Conservation (phyloP, 2,888 invertebrate genomes). For the Epicampocera succincta region DNA sequence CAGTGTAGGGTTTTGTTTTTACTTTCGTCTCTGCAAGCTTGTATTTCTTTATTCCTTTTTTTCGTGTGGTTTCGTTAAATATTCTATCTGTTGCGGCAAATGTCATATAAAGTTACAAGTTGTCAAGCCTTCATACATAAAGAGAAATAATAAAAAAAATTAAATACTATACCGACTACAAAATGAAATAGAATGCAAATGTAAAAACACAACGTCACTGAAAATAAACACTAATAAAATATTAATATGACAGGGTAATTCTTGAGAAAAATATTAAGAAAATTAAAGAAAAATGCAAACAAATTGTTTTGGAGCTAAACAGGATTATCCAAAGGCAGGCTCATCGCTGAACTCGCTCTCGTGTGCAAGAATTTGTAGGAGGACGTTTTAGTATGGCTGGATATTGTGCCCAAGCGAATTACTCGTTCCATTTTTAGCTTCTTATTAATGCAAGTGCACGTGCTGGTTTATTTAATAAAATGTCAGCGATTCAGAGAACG, state of each 20-base stretch:
- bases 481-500: slow-evolving; percentile 8
- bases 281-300: slow-evolving; percentile 52
- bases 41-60: slow-evolving; percentile 35
- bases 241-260: slow-evolving; percentile 69
- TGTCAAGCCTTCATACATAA: slow-evolving; percentile 57
- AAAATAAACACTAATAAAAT: slow-evolving; percentile 60
- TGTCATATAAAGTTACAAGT: slow-evolving; percentile 68
- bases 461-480: slow-evolving; percentile 13
- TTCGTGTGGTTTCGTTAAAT: slow-evolving; percentile 64
- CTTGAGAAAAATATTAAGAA: slow-evolving; percentile 64
- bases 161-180: background rate
- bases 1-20: slow-evolving; percentile 5
- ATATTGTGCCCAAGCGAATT: slow-evolving; percentile 28
- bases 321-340: slow-evolving; percentile 25
- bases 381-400: background rate
- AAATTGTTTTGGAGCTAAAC: slow-evolving; percentile 23
- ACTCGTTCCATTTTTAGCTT: background rate
- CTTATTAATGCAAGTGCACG: slow-evolving; percentile 32
- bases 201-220: slow-evolving; percentile 55
- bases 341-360: background rate
- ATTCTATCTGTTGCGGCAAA: slow-evolving; percentile 70
- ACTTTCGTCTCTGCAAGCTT: slow-evolving; percentile 27
- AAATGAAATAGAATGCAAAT: slow-evolving; percentile 34
- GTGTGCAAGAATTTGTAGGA: background rate
- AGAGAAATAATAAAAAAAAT: slow-evolving; percentile 16